Evolutionary conservation across 1,140 invertebrate genomes (phyloP), one percentile per base, ranked within the genome.

Genomic region (Carcinoscorpius rotundicauda): DNA sequence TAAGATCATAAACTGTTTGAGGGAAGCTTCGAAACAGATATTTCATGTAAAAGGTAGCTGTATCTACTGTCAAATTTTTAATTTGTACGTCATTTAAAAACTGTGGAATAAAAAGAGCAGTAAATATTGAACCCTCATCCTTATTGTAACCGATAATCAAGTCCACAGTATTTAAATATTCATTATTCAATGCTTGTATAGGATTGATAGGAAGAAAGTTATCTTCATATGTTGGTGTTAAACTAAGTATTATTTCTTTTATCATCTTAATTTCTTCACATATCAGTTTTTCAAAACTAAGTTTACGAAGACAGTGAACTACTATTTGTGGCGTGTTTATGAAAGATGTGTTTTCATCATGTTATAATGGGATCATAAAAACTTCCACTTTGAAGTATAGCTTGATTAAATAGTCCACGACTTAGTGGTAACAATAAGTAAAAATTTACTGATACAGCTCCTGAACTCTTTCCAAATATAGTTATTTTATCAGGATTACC

Each of bases 401-500:
- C 79, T 61, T 73, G 63, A 9, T 70, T 49, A 55, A 74, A 73
- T 3, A 73, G 64, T 3, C 53, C 56, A 48, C 53, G 51, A 6
- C 66, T 68, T 3, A 68, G 8, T 6, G 75, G 76, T n/a, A 77
- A 77, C 64, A 80, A 68, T 56, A 80, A 58, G 66, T 80, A 78
- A 5, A 74, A 67, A 48, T 72, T 71, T 3, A 73, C 70, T 3
- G 75, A 75, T 4, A 76, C 70, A 11, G 77, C 74, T 10, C 77
- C 77, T 6, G 78, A 73, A 65, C 74, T 75, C 68, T 78, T 75
- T 5, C 81, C 82, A 69, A 84, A 80, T 10, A 84, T 64, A 4
- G 82, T 83, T 0, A 83, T 72, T 6, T 64, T 50, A 11, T 67
- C 57, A 4, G 64, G 59, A 59, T 74, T 61, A 51, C 71, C 73